Base-by-base conservation (phyloP, 2,888 invertebrate genomes). In the Idaea aversata region DNA sequence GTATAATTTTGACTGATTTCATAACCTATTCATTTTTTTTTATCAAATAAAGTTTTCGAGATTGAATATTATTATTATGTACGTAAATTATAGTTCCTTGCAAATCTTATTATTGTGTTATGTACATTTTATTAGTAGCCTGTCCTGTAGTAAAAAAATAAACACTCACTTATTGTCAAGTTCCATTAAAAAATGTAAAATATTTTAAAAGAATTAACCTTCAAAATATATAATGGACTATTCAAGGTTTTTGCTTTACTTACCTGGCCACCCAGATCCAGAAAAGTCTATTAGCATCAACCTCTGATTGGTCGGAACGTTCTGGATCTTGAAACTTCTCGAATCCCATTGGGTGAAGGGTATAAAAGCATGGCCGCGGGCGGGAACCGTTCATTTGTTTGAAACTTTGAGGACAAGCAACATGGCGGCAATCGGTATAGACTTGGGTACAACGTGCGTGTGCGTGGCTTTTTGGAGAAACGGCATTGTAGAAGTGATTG, bases 391-490 rank as follows among this genome's bases (percentile, higher is more conserved):
- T 60, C 64, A 62, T 66, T 36, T 47, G 47, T 47, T 67, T 70
- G 16, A 66, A 65, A 57, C 35, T 16, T 4, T 2, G 62, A 10
- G 15, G 61, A 35, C 62, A 58, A 38, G 34, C 34, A 78, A 71
- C 70, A 90, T 90, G 90, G 86, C 81, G 63, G 86, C 84, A 6
- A 77, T 91, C 0, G 90, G 90, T 0, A 89, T 91, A 7, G 90
- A 90, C 77, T 84, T 91, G 64, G 91, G 91, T 5, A 89, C 88
- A 1, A 81, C 87, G 34, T 83, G 79, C 71, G 84, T 84, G 34
- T 88, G 90, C 75, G 88, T 85, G 59, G 88, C 88, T 3, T 82
- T 88, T n/a, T 90, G 87, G 86, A 77, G 77, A 10, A 68, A 87
- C 36, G 85, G 85, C 0, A 68, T 64, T 65, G 84, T 85, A 0